These are phyloP conservation scores for Hafferia zeledoni DNA, from an alignment of 2,797 vertebrate genomes.

Conservation along the genomic window DNA sequence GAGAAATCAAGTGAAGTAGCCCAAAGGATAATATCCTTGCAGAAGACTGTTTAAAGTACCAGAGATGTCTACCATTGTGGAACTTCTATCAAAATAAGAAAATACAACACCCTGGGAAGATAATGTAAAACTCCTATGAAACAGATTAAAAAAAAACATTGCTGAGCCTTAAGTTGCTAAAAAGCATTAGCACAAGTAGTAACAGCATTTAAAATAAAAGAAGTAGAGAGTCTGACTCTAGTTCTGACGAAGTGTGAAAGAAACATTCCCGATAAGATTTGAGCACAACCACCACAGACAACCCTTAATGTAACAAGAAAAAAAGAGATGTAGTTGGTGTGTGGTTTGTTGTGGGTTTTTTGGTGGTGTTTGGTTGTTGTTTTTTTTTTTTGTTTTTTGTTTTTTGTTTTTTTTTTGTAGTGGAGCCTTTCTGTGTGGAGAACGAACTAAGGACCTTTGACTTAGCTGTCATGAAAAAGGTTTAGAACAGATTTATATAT, in stretches of 20 bases:
- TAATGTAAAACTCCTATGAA: neutral
- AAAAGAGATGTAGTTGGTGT: neutral
- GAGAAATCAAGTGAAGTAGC: neutral
- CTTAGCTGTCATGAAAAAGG: neutral
- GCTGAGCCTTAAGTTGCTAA: neutral
- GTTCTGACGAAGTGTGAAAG: neutral
- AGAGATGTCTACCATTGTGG: neutral
- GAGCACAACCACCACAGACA: neutral
- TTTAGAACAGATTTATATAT: neutral
- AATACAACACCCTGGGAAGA: neutral
- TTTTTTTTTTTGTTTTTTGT: neutral
- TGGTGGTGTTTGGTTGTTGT: too few relatives aligned
- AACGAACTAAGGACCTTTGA: neutral
- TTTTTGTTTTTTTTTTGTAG: neutral
- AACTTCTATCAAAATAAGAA: neutral
- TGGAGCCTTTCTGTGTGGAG: neutral
- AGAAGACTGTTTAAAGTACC: neutral
- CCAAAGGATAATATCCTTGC: neutral
- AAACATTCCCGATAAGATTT: neutral
- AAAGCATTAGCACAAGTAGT: neutral
- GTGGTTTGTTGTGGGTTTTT: neutral
- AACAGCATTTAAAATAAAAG: neutral
- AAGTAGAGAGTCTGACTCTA: neutral
- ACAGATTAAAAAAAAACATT: neutral
- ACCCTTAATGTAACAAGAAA: neutral